Conservation (phyloP, 2,113 vertebrate species). For the Podilymbus podiceps region DNA sequence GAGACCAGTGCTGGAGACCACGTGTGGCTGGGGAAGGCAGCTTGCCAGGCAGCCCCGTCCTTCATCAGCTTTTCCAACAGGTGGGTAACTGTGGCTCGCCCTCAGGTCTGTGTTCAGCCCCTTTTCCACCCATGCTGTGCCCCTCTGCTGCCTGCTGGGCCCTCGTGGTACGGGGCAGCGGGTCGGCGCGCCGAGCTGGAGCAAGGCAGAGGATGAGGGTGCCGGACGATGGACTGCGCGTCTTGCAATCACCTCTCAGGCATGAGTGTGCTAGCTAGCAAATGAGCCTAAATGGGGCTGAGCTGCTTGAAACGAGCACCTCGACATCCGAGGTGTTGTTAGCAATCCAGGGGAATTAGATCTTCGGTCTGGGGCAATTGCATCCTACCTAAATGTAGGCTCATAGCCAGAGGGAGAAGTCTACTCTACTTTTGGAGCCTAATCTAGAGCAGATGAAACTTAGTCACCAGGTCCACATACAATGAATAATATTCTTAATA, state of each 20-base stretch:
- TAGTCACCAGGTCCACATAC: neutral
- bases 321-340: neutral
- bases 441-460: neutral
- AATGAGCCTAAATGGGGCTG: neutral
- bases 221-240: neutral
- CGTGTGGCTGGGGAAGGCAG: neutral
- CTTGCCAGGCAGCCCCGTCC: neutral
- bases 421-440: neutral
- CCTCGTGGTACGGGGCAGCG: accelerated
- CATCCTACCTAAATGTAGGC: neutral
- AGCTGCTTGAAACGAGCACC: neutral
- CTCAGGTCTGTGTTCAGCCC: neutral
- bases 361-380: neutral
- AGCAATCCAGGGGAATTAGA: neutral
- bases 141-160: neutral
- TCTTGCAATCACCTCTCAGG: neutral
- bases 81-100: accelerated
- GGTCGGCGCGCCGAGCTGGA: accelerated
- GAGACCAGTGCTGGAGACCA: neutral
- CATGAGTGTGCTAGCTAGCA: neutral
- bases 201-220: neutral
- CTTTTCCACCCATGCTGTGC: accelerated
- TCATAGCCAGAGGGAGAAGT: neutral
- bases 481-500: neutral
- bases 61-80: neutral